Evolutionary conservation across 1,140 invertebrate genomes (phyloP), one percentile per base, ranked within the genome.

Genomic region (Orius insidiosus): DNA sequence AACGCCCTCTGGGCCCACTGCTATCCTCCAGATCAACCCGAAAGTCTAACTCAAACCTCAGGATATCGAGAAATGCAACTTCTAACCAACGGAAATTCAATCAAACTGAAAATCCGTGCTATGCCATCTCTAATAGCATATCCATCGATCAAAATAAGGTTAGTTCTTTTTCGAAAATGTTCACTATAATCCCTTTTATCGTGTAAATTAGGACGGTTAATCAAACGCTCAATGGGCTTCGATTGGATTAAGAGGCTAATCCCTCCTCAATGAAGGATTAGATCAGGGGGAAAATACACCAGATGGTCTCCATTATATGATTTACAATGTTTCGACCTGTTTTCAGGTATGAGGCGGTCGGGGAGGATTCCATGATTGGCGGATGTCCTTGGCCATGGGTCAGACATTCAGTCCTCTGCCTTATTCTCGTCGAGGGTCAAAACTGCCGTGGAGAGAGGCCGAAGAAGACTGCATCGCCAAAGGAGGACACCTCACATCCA

Each of bases 401-500:
- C 9, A 58, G 61, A 0, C 60, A 69, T 7, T 60, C 67, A 9
- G 68, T 73, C 42, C 71, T 72, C 53, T 78, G 75, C 53, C 66
- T 80, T 50, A 60, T 68, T n/a, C 66, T 72, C 1, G 59, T 76
- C 30, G 69, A 75, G 46, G 63, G 67, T 31, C 52, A 60, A 1
- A 65, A 38, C 56, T 69, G 48, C 56, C 68, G 0, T 83, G 80
- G 79, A 56, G 60, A 2, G 69, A 74, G 33, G 76, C 75, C 0
- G 75, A 80, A 53, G 61, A 65, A 7, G 68, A 76, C 51, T 83
- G 80, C 52, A 59, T 62, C 6, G 60, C 62, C 35, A 60, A 64
- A 44, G 74, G 72, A 2, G 78, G 77, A 11, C 75, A 79, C 60
- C 64, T 83, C 7, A 71, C 68, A 0, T 75, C 71, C 48, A 62